Conservation (phyloP, 2,797 vertebrate species). For the Channallabes apus region DNA sequence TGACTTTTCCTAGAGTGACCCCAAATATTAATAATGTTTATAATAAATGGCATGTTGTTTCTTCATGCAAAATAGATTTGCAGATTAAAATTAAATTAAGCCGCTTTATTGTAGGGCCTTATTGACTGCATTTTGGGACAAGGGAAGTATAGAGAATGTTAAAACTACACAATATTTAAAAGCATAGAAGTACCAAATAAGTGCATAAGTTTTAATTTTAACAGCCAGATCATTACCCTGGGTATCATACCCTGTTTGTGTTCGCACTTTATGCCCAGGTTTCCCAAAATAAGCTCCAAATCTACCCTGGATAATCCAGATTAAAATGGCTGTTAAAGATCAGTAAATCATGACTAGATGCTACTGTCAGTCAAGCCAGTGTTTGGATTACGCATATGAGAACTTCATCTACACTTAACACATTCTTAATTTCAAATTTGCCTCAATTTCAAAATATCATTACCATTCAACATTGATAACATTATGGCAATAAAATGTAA, state of each 20-base stretch:
- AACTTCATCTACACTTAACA: background rate
- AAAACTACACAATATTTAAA: background rate
- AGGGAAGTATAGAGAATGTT: too few relatives aligned
- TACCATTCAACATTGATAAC: background rate
- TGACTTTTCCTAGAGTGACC: too few relatives aligned
- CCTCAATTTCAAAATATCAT: background rate
- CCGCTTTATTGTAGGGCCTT: too few relatives aligned
- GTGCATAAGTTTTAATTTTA: background rate
- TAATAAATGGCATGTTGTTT: too few relatives aligned
- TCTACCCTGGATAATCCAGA: background rate
- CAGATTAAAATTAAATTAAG: too few relatives aligned
- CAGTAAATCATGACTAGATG: background rate
- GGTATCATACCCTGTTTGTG: background rate
- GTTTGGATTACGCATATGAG: background rate
- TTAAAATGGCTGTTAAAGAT: background rate
- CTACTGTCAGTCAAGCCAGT: background rate
- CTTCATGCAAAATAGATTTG: too few relatives aligned
- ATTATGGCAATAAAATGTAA: background rate
- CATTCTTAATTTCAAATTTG: background rate
- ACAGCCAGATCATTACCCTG: background rate
- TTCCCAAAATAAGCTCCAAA: background rate
- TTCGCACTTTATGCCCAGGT: background rate
- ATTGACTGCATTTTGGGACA: too few relatives aligned
- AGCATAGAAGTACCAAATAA: background rate
- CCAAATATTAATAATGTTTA: too few relatives aligned